These are phyloP conservation scores for Aix galericulata DNA, from an alignment of 2,113 vertebrate species.

Conservation along the genomic window DNA sequence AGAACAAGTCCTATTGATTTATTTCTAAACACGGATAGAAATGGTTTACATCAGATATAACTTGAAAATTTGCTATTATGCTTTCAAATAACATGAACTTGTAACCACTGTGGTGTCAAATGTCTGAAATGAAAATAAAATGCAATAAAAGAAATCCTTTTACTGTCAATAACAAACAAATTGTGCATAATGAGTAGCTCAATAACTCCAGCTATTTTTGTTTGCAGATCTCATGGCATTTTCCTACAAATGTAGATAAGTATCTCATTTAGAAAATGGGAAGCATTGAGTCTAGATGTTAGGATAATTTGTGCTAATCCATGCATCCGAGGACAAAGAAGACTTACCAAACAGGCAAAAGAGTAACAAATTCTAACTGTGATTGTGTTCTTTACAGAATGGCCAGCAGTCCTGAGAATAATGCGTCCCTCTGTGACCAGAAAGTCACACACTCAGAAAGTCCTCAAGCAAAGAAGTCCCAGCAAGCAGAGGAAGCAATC, in stretches of 20 bases:
- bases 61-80: not conserved
- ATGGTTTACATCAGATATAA: not conserved
- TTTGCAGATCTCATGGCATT: not conserved
- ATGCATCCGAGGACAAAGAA: not conserved
- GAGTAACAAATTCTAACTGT: not conserved
- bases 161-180: not conserved
- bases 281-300: not conserved
- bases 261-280: not conserved
- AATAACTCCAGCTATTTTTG: not conserved
- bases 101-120: not conserved
- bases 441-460: conserved; percentile 13
- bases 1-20: not conserved
- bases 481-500: conserved; percentile 78
- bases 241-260: not conserved
- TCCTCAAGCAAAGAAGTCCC: conserved; percentile 62
- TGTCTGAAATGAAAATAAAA: not conserved
- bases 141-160: not conserved
- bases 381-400: conserved; percentile 70
- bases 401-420: conserved; percentile 62
- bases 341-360: not conserved
- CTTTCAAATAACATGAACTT: not conserved
- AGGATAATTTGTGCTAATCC: not conserved
- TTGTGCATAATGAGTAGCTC: not conserved
- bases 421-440: not conserved
- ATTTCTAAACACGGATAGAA: not conserved